Conservation (phyloP, 2,888 invertebrate genomes). For the Pollenia griseotomentosa region DNA sequence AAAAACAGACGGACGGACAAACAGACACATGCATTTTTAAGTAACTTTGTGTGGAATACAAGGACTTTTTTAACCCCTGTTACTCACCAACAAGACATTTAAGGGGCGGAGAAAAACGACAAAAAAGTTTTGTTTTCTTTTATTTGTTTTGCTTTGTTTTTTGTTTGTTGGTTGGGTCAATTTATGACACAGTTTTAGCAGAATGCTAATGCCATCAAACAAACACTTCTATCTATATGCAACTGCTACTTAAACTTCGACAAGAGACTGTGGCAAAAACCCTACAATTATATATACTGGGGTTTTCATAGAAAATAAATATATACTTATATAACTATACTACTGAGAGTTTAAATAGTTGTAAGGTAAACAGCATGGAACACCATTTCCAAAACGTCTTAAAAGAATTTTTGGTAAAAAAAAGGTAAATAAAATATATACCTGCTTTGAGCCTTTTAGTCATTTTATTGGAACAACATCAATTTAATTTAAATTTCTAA, state of each 20-base stretch:
- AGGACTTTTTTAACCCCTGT: constrained; percentile 43
- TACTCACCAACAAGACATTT: constrained; percentile 44
- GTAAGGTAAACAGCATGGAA: no score
- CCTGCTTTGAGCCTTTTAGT: no score
- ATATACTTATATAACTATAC: no score
- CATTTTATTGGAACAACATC: no score
- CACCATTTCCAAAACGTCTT: constrained; percentile 7
- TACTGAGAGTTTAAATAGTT: no score
- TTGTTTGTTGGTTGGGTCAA: constrained; percentile 35
- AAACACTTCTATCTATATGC: neutral
- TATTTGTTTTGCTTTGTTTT: neutral
- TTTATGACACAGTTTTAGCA: constrained; percentile 62
- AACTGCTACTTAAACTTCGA: constrained; percentile 24
- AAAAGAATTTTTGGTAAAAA: no score
- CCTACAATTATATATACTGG: constrained; percentile 11
- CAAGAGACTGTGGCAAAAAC: constrained; percentile 1
- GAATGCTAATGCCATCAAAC: neutral
- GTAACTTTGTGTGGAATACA: constrained; percentile 30
- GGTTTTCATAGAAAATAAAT: constrained; percentile 1
- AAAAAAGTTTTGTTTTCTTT: constrained; percentile 3
- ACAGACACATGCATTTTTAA: constrained; percentile 34
- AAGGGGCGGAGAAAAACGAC: constrained; percentile 14
- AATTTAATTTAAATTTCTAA: no score
- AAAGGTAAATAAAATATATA: no score
- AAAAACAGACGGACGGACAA: no score